Evolutionary conservation across 2,797 vertebrate genomes (phyloP), one percentile per base, ranked within the genome.

Genomic region (Chaetodon trifasciatus): DNA sequence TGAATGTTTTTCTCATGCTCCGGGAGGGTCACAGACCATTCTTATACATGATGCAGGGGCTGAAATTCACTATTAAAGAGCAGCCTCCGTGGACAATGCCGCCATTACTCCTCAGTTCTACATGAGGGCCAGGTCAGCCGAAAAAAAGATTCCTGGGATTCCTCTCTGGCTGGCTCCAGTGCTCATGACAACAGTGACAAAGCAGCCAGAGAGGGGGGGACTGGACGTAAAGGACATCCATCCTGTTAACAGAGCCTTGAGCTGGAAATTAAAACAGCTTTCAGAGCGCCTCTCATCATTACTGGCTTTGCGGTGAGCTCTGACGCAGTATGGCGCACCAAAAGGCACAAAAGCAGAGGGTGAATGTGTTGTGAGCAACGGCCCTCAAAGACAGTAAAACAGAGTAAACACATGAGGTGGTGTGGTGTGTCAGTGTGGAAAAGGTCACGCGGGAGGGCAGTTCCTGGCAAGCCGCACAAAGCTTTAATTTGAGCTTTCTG

Each of bases 101-200:
- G 83, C 89, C 86, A 63, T 89, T 76, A 84, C 84, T 88, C 83
- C 76, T 78, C 76, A 60, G 85, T 73, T 71, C 72, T 35, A 81
- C 82, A 79, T 80, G 65, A 82, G 89, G 89, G 89, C 70, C 88
- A 87, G 88, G 91, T 93, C 91, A 88, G 70, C 68, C 82, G 7
- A 90, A 89, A 86, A 93, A 93, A 91, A 92, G 92, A 95, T 96
- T 95, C 94, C 84, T 83, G 78, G 86, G 91, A 95, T 96, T 95
- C 94, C 94, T 92, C 65, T 52, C 71, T 77, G 78, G 84, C 78
- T 72, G 82, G 84, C 86, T 88, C 71, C 53, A 46, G 71, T 69
- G 63, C 93, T 91, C 94, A 88, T 88, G 92, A 94, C 94, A 93
- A 95, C 94, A 46, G 89, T 92, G 91, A 95, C 94, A 94, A 95